A percentile compares a stretch with the other conserved stretches of the same genome.
phyloP scores from a whole-genome alignment of 1,140 invertebrate genomes.

The Dreissena polymorpha region DNA sequence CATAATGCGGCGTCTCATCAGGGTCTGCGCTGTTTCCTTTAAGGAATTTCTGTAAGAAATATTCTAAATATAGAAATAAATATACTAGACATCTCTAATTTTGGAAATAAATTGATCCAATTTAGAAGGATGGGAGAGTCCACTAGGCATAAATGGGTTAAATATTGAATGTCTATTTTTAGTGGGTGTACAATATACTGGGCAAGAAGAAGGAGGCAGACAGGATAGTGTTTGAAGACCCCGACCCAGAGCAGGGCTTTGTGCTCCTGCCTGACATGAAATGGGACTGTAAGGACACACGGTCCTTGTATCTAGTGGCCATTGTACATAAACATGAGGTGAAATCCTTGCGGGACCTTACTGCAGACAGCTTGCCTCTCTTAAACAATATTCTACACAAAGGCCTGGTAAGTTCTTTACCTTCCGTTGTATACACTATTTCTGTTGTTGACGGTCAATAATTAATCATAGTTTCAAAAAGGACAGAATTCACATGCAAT shows the following conservation, averaged over 20 bases:
- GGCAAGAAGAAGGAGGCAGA: conserved; percentile 94
- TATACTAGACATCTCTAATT: too few species aligned
- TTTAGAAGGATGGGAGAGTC: too few species aligned
- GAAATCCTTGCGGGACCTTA: conserved; percentile 92
- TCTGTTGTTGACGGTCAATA: too few species aligned
- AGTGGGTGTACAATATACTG: conserved; percentile 99
- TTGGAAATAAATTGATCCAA: too few species aligned
- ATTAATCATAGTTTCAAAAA: too few species aligned
- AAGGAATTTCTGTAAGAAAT: too few species aligned
- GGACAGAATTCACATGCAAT: too few species aligned
- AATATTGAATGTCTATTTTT: conserved; percentile 43
- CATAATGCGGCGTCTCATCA: too few species aligned
- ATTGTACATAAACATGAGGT: conserved; percentile 88
- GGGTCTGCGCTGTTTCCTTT: too few species aligned
- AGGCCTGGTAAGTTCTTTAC: conserved; percentile 80
- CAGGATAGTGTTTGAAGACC: conserved; percentile 88
- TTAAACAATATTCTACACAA: conserved; percentile 90
- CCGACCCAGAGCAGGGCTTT: conserved; percentile 89
- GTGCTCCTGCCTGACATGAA: conserved; percentile 95
- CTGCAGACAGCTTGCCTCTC: conserved; percentile 88
- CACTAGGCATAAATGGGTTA: too few species aligned
- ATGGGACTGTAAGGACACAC: conserved; percentile 91
- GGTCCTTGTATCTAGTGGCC: conserved; percentile 91
- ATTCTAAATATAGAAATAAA: too few species aligned
- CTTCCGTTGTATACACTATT: too few species aligned